These are phyloP conservation scores for Drosophila aldrichi DNA, from an alignment of 2,888 invertebrate genomes.

Conservation along the genomic window DNA sequence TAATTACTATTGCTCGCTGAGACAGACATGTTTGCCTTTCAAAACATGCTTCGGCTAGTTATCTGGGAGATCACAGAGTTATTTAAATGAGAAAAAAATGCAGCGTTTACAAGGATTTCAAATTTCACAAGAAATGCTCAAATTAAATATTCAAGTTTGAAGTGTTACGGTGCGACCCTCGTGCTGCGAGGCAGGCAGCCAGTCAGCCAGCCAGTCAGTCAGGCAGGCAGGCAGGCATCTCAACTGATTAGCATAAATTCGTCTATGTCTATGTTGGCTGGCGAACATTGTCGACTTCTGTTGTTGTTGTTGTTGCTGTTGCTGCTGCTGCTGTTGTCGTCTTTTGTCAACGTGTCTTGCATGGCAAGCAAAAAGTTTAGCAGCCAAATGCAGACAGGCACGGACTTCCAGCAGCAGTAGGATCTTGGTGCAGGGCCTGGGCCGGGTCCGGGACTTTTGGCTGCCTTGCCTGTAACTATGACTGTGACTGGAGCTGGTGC, in stretches of 20 bases:
- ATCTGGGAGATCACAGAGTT: constrained; percentile 6
- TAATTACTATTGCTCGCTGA: neutral
- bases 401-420: constrained; percentile 37
- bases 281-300: constrained; percentile 48
- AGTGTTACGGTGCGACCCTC: constrained; percentile 40
- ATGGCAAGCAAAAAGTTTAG: constrained; percentile 73
- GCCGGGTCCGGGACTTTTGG: constrained; percentile 16
- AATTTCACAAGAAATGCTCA: constrained; percentile 19
- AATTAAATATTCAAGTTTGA: constrained; percentile 35
- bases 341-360: constrained; percentile 80
- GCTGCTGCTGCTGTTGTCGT: constrained; percentile 39
- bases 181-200: constrained; percentile 8
- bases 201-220: constrained; percentile 40
- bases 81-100: neutral
- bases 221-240: constrained; percentile 48
- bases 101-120: constrained; percentile 16
- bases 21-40: constrained; percentile 1
- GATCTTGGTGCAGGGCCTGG: constrained; percentile 37
- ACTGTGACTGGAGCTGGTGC: constrained; percentile 31
- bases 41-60: neutral
- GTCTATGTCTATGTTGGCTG: constrained; percentile 67
- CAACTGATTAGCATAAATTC: constrained; percentile 79
- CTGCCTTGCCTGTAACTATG: constrained; percentile 32
- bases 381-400: constrained; percentile 54
- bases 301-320: constrained; percentile 5